Evolutionary conservation across 2,888 invertebrate genomes (phyloP).

Genomic region (Melangyna quadrimaculata): DNA sequence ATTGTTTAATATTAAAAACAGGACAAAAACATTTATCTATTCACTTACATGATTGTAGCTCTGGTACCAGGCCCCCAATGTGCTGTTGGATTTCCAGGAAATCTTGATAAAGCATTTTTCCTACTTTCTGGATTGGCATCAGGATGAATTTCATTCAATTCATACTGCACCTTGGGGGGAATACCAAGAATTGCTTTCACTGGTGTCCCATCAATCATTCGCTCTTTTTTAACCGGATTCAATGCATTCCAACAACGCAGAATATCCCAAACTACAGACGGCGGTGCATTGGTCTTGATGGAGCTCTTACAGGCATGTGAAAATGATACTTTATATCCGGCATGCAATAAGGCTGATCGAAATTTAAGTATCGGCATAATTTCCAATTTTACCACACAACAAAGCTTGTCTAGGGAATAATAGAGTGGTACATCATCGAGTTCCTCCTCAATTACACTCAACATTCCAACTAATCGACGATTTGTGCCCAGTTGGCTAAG

Average conservation of each 20-base stretch:
- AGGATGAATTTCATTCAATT: constrained; percentile 81
- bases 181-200: constrained; percentile 83
- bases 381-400: constrained; percentile 87
- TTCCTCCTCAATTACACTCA: constrained; percentile 92
- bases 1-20: neutral
- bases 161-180: constrained; percentile 81
- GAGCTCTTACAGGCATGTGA: constrained; percentile 95
- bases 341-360: constrained; percentile 94
- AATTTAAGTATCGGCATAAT: constrained; percentile 86
- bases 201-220: constrained; percentile 81
- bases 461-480: constrained; percentile 89
- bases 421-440: constrained; percentile 92
- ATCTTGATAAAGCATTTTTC: constrained; percentile 87
- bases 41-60: constrained; percentile 88
- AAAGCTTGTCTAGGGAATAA: constrained; percentile 90
- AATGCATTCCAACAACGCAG: constrained; percentile 89
- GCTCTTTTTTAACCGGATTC: constrained; percentile 86
- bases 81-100: constrained; percentile 92
- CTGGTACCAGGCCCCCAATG: constrained; percentile 96
- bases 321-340: constrained; percentile 94
- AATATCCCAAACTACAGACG: constrained; percentile 94
- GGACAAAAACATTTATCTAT: constrained; percentile 1
- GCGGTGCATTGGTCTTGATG: constrained; percentile 95
- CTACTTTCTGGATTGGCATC: constrained; percentile 92
- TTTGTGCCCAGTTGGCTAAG: constrained; percentile 84